Conservation (phyloP, 2,797 vertebrate genomes). For the Sus cebifrons region DNA sequence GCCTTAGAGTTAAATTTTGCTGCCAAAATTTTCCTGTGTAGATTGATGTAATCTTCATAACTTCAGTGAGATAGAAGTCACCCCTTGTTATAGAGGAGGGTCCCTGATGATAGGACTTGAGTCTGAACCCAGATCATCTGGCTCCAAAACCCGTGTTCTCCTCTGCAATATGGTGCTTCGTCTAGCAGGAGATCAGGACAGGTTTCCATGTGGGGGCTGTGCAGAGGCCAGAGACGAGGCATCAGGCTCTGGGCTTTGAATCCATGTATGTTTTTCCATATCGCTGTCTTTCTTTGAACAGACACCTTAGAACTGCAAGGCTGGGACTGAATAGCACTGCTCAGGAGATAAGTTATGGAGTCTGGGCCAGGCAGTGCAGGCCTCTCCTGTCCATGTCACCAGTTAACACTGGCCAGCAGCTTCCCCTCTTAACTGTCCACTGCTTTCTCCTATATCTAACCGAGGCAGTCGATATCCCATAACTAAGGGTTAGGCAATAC, state of each 20-base stretch:
- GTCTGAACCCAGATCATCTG: background rate
- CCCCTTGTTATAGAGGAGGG: background rate
- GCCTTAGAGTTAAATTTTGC: background rate
- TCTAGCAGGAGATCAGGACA: background rate
- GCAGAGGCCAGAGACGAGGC: background rate
- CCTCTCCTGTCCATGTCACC: background rate
- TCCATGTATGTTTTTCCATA: background rate
- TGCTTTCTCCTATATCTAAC: conserved; percentile 32
- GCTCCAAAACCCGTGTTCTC: background rate
- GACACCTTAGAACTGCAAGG: conserved; percentile 35
- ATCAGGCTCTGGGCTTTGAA: background rate
- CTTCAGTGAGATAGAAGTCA: background rate
- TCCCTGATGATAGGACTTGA: background rate
- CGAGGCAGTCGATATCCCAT: background rate
- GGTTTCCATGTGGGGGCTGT: background rate
- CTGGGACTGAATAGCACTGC: conserved; percentile 25
- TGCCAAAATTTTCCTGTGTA: background rate
- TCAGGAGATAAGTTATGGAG: conserved; percentile 24
- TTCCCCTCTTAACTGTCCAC: background rate
- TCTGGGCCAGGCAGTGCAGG: background rate
- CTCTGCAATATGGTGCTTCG: background rate
- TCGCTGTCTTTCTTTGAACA: background rate
- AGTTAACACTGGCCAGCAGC: background rate
- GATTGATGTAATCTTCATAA: background rate
- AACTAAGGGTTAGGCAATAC: background rate